These are phyloP conservation scores for Dasypolia templi DNA, from an alignment of 2,888 invertebrate genomes.

Conservation along the genomic window DNA sequence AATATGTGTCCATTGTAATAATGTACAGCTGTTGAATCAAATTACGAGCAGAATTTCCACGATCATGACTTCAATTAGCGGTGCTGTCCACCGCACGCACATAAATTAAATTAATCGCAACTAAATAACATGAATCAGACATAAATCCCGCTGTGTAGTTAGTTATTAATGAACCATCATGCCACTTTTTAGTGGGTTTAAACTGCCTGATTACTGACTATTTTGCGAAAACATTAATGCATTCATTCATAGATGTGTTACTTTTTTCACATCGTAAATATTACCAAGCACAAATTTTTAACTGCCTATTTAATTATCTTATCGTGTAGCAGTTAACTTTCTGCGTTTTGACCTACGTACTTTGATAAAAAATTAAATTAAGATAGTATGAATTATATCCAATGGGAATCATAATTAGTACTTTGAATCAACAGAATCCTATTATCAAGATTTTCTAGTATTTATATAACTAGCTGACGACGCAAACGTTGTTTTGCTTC, in stretches of 20 bases:
- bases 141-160: slow-evolving; percentile 31
- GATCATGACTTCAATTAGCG: slow-evolving; percentile 36
- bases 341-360: no score
- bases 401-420: background rate
- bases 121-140: slow-evolving; percentile 40
- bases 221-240: background rate
- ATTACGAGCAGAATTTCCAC: slow-evolving; percentile 8
- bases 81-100: slow-evolving; percentile 48
- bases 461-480: no score
- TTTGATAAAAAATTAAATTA: background rate
- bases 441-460: background rate
- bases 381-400: background rate
- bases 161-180: slow-evolving; percentile 20
- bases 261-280: background rate
- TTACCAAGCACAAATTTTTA: background rate
- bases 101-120: slow-evolving; percentile 47
- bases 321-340: background rate
- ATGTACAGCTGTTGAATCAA: background rate
- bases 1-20: slow-evolving; percentile 7
- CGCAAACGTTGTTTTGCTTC: no score
- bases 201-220: background rate
- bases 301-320: background rate
- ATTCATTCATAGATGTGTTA: background rate
- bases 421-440: no score
- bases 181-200: background rate